These are phyloP conservation scores for Meteorus sp. DNA, from an alignment of 1,140 invertebrate genomes.

Conservation along the genomic window DNA sequence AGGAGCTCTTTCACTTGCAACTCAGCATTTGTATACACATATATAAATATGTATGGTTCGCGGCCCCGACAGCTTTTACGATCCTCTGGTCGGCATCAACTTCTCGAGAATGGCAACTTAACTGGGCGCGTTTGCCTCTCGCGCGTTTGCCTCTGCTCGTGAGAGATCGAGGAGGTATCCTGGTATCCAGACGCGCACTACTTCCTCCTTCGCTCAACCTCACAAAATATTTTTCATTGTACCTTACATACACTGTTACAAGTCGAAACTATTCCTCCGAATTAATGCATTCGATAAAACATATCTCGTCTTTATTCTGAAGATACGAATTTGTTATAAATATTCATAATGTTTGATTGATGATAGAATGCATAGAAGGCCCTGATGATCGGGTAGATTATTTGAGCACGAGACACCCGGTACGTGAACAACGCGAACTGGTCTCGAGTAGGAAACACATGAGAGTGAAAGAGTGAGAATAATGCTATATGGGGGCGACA, in stretches of 20 bases:
- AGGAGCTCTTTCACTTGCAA: conserved; percentile 13
- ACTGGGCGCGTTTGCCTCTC: neutral
- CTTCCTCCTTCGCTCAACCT: neutral
- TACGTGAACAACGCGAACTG: conserved; percentile 21
- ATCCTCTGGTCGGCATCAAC: conserved; percentile 7
- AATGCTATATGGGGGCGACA: conserved; percentile 31
- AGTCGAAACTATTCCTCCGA: too few species aligned
- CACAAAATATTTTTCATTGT: too few species aligned
- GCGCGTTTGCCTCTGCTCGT: too few species aligned
- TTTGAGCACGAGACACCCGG: conserved; percentile 33
- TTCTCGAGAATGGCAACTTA: neutral
- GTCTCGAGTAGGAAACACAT: conserved; percentile 1
- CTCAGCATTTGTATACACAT: neutral
- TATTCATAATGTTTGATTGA: too few species aligned
- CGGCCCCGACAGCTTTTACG: conserved; percentile 14
- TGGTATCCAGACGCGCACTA: neutral
- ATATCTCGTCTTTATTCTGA: too few species aligned
- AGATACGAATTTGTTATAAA: too few species aligned
- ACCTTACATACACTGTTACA: too few species aligned
- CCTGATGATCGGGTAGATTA: too few species aligned
- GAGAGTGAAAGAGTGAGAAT: conserved; percentile 29
- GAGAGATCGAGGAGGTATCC: neutral
- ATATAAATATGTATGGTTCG: too few species aligned
- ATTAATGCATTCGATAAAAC: too few species aligned
- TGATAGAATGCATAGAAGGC: too few species aligned